phyloP scores from a whole-genome alignment of 2,888 invertebrate genomes.

The Leistus spinibarbis region DNA sequence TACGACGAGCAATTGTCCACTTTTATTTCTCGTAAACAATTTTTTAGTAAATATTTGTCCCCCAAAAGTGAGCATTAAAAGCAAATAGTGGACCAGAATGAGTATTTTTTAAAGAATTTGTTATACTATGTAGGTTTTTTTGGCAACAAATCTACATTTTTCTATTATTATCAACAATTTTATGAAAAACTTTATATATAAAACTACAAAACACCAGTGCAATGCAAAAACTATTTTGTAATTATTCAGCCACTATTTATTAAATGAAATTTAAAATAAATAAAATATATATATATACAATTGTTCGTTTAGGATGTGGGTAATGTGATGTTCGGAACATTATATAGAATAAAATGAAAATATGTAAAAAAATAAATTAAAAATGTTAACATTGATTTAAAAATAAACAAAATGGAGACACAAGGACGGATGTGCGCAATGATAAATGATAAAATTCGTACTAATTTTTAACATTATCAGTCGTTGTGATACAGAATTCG shows the following conservation, averaged over 20 bases:
- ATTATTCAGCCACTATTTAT: not conserved
- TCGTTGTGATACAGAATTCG: slow-evolving; percentile 16
- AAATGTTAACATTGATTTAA: not conserved
- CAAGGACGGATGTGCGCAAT: slow-evolving; percentile 16
- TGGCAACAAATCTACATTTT: slow-evolving; percentile 26
- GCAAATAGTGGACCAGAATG: not conserved
- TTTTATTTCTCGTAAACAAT: not conserved
- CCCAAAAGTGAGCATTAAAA: not conserved
- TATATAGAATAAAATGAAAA: not conserved
- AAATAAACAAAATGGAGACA: not conserved
- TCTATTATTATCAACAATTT: slow-evolving; percentile 35
- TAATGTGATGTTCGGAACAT: not conserved
- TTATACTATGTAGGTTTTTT: not conserved
- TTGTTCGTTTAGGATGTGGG: not conserved
- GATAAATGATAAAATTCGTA: not conserved
- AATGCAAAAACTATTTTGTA: slow-evolving; percentile 24
- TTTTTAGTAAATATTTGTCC: not conserved
- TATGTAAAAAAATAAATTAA: not conserved
- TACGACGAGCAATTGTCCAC: no score
- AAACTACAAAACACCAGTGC: slow-evolving; percentile 38
- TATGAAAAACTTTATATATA: slow-evolving; percentile 36
- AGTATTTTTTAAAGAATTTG: not conserved
- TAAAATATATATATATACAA: not conserved
- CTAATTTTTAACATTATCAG: slow-evolving; percentile 19
- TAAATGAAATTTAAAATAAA: not conserved